Base-by-base conservation (phyloP, 2,888 invertebrate species). In the Dasysyrphus albostriatus region DNA sequence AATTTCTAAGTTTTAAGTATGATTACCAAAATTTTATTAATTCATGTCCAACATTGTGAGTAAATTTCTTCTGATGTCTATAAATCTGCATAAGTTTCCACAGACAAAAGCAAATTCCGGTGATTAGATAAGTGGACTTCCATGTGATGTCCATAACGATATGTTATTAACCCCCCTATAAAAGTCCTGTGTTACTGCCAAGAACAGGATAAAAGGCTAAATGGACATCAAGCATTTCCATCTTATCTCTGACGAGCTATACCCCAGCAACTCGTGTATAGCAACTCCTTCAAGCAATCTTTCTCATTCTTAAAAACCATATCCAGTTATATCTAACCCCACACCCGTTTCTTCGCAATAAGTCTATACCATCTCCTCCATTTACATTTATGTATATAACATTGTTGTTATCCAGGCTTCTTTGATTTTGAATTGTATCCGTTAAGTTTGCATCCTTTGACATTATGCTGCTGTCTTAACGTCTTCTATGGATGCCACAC, bases 361-460 rank as follows among this genome's bases (percentile, higher is more conserved):
- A 29, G 29, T 54, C 73, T 56, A n/a, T n/a, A 12, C 9, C 49
- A 16, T 16, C 39, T 70, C 14, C 29, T 19, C 16, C 8, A n/a
- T 9, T 9, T 34, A 32, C 56, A n/a, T 56, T 1, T 9, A 24
- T 10, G 19, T 10, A 49, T 10, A 37, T 10, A 49, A 4, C 3
- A 32, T 44, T 69, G 37, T 56, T 82, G 58, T 77, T 59, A 54
- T 39, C 61, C 69, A 63, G 32, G 69, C 74, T 85, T 81, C 85
- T 85, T 81, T 85, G 85, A 85, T 69, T 85, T 77, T 78, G 85
- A 85, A 85, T 85, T 85, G 85, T 85, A 85, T 85, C 81, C 81
- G 74, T 81, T 81, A 78, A 51, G 54, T 81, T 77, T 63, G 73
- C 77, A 85, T 85, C 82, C 85, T 85, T 85, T 85, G 85, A 85